Evolutionary conservation across 2,888 invertebrate genomes (phyloP), one percentile per base, ranked within the genome.

Genomic region (Malacosoma neustria): DNA sequence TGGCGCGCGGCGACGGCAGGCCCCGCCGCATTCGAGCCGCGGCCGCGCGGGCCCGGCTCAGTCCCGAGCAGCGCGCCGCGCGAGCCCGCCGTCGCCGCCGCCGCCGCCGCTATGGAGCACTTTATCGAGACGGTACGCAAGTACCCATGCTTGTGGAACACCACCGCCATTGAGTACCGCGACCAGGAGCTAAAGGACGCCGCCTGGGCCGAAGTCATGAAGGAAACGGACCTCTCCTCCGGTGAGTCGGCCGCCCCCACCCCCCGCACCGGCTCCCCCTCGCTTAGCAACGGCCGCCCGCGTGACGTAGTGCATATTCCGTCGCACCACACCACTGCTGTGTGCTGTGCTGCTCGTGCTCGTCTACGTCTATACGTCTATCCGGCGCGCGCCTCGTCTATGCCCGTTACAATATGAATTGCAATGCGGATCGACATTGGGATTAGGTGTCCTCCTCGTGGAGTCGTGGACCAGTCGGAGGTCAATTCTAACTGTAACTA

Each of bases 121-220:
- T 70, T 84, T 66, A 84, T 84, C 43, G 77, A 69, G 53, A 64
- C 74, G 48, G 81, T 84, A 53, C 77, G 72, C 70, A 66, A 67
- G 60, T 82, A 80, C 65, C 79, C 82, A 37, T 82, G 82, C 62
- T 73, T 84, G 43, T 84, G 82, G 82, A 81, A 82, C 67, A 80
- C 79, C 54, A 67, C 73, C 42, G 77, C 81, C 57, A 72, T 76
- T 58, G 82, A 82, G 66, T 84, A 82, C 64, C 72, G 81, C 57
- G 82, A 84, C 67, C 82, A 81, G 65, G 82, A 84, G 72, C 72
- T 84, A 38, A 84, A 84, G 67, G 82, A 84, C 61, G 80, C 82
- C 42, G 82, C 82, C 38, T 84, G 82, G 82, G 60, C 75, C 40
- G 81, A 82, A 57, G 79, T 84, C 49, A 73, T 77, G 72, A 80